Base-by-base conservation (phyloP, 1,140 invertebrate genomes). In the Babylonia areolata region DNA sequence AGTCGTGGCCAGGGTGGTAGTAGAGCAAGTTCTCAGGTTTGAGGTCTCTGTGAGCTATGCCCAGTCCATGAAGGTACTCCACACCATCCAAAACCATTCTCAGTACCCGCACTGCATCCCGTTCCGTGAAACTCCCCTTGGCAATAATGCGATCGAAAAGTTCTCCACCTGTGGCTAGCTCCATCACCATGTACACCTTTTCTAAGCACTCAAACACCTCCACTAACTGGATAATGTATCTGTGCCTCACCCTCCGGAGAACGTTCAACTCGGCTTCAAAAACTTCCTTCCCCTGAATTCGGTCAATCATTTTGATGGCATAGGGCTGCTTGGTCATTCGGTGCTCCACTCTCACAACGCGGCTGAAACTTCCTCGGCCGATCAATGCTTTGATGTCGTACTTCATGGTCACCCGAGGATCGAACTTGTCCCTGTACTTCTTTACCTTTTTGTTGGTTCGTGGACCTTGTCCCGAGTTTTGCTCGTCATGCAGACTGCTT, bases 11-110 rank as follows among this genome's bases (percentile, higher is more conserved):
- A 39, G 94, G 93, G 87, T 94, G 93, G 90, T 95, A 96, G 95
- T 98, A 97, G 92, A 99, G 95, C 84, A 99, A 95, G 95, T 99
- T 99, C 95, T 99, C 99, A 23, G 98, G 98, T 95, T 99, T 99
- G 73, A 99, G 97, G 95, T 99, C 99, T 91, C 99, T 95, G 95
- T 99, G 99, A 80, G 99, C 98, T 93, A 99, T 99, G 90, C 97
- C 96, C 93, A 97, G 96, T 92, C 96, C 97, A 95, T 99, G 99
- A 90, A 99, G 96, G 95, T 99, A 99, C 85, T 97, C 96, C 88
- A 99, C 96, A 88, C 98, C 99, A 82, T 98, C 98, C 85, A 97
- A 96, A 91, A 99, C 95, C 95, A 99, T 97, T 90, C 93, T 89
- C 51, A 99, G 96, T 97, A 99, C 98, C 87, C 97, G 95, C 90